These are phyloP conservation scores for Cephus pulcher DNA, from an alignment of 2,888 invertebrate species.

Conservation along the genomic window DNA sequence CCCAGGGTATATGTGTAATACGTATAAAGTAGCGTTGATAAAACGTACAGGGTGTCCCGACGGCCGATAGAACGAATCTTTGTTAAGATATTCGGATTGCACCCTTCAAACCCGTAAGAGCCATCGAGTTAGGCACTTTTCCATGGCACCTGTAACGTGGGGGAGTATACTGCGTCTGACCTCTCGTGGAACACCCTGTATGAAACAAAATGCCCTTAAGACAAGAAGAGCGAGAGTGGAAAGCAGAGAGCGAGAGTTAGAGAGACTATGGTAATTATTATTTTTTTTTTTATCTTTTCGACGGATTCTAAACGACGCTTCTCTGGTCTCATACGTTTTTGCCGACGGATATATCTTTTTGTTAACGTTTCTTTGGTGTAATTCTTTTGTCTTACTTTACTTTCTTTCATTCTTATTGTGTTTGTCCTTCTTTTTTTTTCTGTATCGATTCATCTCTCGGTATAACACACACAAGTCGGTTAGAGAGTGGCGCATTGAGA, in stretches of 20 bases:
- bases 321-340: neutral
- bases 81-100: slow-evolving; percentile 21
- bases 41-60: slow-evolving; percentile 49
- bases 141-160: slow-evolving; percentile 32
- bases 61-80: slow-evolving; percentile 15
- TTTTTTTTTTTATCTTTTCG: neutral
- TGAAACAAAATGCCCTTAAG: slow-evolving; percentile 29
- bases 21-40: neutral
- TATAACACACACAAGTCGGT: slow-evolving; percentile 21
- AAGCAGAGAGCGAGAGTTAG: neutral
- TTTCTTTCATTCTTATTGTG: neutral
- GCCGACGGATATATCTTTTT: neutral
- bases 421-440: neutral
- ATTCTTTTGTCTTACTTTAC: neutral
- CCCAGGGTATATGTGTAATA: neutral
- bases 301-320: neutral
- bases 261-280: neutral
- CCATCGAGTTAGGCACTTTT: slow-evolving; percentile 27
- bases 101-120: slow-evolving; percentile 30
- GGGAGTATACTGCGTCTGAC: slow-evolving; percentile 29
- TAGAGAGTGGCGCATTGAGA: slow-evolving; percentile 22
- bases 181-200: slow-evolving; percentile 54
- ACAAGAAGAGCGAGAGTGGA: neutral
- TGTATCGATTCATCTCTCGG: neutral
- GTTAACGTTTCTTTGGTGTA: neutral